Percentiles rank a stretch among this genome's conserved stretches.
Conservation (phyloP, 2,113 vertebrate genomes). For the Brevimyrus niger region DNA sequence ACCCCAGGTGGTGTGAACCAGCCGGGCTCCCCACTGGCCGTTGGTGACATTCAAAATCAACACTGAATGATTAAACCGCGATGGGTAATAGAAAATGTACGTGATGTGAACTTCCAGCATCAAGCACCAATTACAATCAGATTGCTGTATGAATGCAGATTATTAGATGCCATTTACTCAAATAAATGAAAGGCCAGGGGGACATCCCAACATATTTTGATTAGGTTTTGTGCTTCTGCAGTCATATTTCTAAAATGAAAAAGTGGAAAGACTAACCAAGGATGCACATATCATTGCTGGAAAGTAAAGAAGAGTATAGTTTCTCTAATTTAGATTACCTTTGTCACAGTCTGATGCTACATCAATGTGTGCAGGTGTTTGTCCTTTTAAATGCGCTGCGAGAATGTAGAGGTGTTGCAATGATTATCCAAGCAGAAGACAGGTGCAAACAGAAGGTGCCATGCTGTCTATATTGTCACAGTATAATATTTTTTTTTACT, state of each 20-base stretch:
- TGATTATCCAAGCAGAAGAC: neutral
- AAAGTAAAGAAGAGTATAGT: neutral
- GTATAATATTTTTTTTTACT: neutral
- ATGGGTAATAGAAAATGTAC: neutral
- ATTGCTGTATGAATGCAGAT: neutral
- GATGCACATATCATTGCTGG: neutral
- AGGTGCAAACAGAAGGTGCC: neutral
- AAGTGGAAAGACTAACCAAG: neutral
- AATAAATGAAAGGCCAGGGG: neutral
- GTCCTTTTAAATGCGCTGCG: neutral
- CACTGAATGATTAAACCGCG: neutral
- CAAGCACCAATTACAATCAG: slow-evolving; percentile 4
- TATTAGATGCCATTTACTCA: neutral
- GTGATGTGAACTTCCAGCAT: neutral
- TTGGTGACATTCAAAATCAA: neutral
- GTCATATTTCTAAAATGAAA: slow-evolving; percentile 2
- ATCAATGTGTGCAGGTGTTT: neutral
- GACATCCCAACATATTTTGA: neutral
- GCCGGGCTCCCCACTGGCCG: neutral
- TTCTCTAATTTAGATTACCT: neutral
- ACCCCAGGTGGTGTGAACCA: neutral
- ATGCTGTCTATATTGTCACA: neutral
- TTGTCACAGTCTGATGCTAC: neutral
- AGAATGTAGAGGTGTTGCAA: neutral
- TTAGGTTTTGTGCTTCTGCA: neutral